These are phyloP conservation scores for Pandion haliaetus DNA, from an alignment of 2,113 vertebrate species.

Conservation along the genomic window DNA sequence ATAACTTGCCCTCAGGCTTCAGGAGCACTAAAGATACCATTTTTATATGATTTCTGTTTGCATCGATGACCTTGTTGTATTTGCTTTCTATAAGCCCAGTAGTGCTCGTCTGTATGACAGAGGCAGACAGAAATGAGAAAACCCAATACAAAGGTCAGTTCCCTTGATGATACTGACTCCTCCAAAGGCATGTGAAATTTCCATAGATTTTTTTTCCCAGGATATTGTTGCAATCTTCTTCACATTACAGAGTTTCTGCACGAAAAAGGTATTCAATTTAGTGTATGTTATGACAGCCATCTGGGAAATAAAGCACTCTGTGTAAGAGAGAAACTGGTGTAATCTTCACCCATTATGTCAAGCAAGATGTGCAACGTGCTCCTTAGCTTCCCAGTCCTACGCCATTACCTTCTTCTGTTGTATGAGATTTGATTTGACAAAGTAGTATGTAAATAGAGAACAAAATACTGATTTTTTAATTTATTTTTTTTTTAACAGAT, in stretches of 20 bases:
- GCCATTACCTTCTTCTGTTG: background rate
- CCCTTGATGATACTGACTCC: background rate
- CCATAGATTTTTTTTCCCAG: background rate
- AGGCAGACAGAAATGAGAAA: background rate
- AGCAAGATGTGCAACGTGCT: background rate
- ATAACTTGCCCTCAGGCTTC: background rate
- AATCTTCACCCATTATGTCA: background rate
- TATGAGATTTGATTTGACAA: background rate
- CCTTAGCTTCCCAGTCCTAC: background rate
- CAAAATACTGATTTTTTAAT: background rate
- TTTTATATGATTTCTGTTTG: background rate
- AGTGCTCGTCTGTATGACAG: background rate
- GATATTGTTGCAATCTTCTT: background rate
- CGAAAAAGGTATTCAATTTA: background rate
- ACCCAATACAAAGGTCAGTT: background rate
- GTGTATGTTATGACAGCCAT: background rate
- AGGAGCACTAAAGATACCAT: background rate
- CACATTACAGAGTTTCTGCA: background rate
- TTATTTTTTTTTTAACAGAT: conserved; percentile 52
- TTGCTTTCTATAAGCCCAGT: background rate
- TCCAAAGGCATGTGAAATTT: background rate
- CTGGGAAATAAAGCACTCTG: background rate
- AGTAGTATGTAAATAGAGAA: background rate
- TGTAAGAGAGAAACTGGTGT: background rate
- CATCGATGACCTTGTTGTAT: background rate